Evolutionary conservation across 2,113 vertebrate species (phyloP).

Genomic region (Corythornis cristatus): DNA sequence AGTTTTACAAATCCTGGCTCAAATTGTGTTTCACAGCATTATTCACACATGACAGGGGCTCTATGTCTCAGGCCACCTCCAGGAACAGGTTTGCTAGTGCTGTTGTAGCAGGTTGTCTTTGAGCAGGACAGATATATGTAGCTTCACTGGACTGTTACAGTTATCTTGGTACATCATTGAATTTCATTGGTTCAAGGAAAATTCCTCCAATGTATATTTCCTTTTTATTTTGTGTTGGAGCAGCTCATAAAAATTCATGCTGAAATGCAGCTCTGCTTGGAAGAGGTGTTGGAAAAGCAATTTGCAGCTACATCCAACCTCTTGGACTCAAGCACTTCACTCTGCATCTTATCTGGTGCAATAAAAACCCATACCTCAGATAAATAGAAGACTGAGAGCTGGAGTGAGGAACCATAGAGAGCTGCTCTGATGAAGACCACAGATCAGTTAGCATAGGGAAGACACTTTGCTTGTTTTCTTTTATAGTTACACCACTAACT

Average conservation of each 20-base stretch:
- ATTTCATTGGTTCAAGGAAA: neutral
- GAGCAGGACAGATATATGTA: neutral
- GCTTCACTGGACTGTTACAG: neutral
- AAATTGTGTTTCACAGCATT: neutral
- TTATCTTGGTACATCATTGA: neutral
- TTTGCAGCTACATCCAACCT: neutral
- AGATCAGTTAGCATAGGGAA: neutral
- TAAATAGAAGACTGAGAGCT: neutral
- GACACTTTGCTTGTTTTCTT: neutral
- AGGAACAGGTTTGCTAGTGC: neutral
- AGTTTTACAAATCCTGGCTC: neutral
- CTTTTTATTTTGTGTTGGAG: neutral
- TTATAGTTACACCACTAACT: neutral
- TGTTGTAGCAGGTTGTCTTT: neutral
- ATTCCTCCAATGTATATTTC: neutral
- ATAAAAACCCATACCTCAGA: neutral
- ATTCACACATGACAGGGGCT: accelerated
- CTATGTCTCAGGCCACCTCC: neutral
- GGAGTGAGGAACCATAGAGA: neutral
- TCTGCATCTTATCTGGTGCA: neutral
- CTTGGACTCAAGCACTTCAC: neutral
- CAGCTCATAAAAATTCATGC: neutral
- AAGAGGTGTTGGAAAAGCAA: neutral
- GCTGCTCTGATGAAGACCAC: neutral
- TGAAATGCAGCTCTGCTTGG: neutral